These are phyloP conservation scores for Felis catus DNA, from an alignment of 2,113 vertebrate species.

Conservation along the genomic window DNA sequence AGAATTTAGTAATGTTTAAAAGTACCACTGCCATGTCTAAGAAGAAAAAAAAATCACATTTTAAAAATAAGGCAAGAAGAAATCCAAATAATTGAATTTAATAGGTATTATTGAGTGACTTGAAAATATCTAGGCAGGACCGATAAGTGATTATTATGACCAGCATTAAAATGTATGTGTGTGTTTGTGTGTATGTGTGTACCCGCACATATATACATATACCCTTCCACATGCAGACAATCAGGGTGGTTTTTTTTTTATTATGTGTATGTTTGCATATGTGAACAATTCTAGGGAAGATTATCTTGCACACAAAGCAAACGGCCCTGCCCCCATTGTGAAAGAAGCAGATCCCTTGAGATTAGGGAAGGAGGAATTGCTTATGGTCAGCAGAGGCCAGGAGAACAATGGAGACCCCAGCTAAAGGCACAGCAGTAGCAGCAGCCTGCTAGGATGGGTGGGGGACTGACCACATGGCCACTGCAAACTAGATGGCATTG, in stretches of 20 bases:
- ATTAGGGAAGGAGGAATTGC: constrained; percentile 85
- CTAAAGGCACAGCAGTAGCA: constrained; percentile 82
- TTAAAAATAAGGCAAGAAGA: not conserved
- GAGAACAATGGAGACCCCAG: constrained; percentile 87
- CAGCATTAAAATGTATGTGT: not conserved
- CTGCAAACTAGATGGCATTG: constrained; percentile 79
- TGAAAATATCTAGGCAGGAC: not conserved
- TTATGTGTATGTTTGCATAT: constrained; percentile 54
- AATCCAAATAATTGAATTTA: not conserved
- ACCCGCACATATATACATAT: not conserved
- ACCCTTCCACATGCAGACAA: not conserved
- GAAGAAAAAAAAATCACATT: not conserved
- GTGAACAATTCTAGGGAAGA: constrained; percentile 84
- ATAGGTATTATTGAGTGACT: not conserved
- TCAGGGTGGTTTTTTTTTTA: not conserved
- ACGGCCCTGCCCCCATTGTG: constrained; percentile 84
- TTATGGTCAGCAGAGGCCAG: constrained; percentile 86
- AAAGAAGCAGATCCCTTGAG: constrained; percentile 85
- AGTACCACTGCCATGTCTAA: not conserved
- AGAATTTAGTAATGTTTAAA: not conserved
- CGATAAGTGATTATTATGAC: not conserved
- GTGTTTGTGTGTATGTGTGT: not conserved
- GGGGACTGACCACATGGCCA: constrained; percentile 84
- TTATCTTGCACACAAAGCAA: constrained; percentile 85
- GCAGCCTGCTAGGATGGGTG: constrained; percentile 76